A percentile compares a stretch with the other conserved stretches of the same genome.
Evolutionary conservation across 1,140 invertebrate genomes (phyloP).

Genomic region (Tetramorium alpestre): DNA sequence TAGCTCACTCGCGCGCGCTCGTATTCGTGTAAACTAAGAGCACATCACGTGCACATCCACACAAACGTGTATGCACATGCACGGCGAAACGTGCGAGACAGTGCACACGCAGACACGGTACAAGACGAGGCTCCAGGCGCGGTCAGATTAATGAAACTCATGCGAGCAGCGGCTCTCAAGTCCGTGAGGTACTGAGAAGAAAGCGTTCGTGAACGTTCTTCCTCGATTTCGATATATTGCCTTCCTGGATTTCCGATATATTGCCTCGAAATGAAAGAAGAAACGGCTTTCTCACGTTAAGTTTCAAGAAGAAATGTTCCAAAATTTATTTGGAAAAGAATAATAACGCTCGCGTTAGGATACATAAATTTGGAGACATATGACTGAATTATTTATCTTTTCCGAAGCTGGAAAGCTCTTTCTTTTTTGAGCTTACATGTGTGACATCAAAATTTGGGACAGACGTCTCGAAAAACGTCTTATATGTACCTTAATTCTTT

Average conservation of each 20-base stretch:
- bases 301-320: background rate
- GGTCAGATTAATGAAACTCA: slow-evolving; percentile 82
- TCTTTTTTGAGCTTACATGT: background rate
- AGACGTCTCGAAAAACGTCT: background rate
- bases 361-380: background rate
- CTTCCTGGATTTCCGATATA: background rate
- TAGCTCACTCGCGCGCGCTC: slow-evolving; percentile 11
- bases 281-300: too few relatives aligned
- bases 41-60: slow-evolving; percentile 1
- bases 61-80: slow-evolving; percentile 9
- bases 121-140: slow-evolving; percentile 75
- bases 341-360: background rate
- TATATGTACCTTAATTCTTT: background rate
- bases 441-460: background rate
- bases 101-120: slow-evolving; percentile 70
- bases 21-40: background rate
- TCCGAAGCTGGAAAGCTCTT: background rate
- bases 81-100: slow-evolving; percentile 66
- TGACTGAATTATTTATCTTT: background rate
- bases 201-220: background rate
- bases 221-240: background rate
- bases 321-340: background rate
- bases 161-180: slow-evolving; percentile 76
- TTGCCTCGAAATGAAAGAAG: background rate
- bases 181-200: background rate